Base-by-base conservation (phyloP, 1,140 invertebrate genomes). In the Hylaeus anthracinus region DNA sequence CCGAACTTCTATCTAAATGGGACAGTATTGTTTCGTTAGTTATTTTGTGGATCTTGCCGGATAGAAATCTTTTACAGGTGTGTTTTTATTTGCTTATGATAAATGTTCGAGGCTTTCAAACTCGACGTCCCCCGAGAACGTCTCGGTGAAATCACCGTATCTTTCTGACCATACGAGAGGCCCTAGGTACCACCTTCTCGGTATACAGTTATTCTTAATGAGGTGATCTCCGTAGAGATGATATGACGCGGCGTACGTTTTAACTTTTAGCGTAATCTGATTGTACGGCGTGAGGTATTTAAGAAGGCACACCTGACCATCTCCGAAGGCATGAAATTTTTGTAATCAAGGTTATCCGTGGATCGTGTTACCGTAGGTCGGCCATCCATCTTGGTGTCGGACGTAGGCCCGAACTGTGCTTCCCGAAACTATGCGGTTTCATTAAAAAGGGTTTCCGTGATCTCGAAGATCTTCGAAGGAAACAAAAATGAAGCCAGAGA, bases 301-400 rank as follows among this genome's bases (percentile, higher is more conserved):
- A 5, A n/a, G 43, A 4, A 12, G 53, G 39, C n/a, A 69, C 26
- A 53, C 26, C 15, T 4, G n/a, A 45, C 5, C 60, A 58, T 72
- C 70, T 58, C 6, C 3, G 56, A 72, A 60, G 41, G 6, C 12
- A 14, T 41, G 12, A 60, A 58, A 45, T 60, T 60, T 61, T 10
- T 6, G 71, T 48, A 14, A 61, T 72, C n/a, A 37, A 15, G 43
- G 14, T 61, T 5, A 39, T 15, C 37, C 43, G 2, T 8, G 14
- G 71, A 73, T 73, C 72, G 37, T 48, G 58, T 63, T 73, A 73
- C 71, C 8, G 8, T 4, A 14, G 14, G 6, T 48, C 26, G 37
- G 37, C 15, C 37, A 39, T 61, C 12, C 15, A 10, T 72, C 58
- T 63, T 51, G 8, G 5, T 15, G 58, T 26, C n/a, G 15, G n/a